Percentiles rank a stretch among this genome's conserved stretches.
These are phyloP conservation scores for Streblospio benedicti DNA, from an alignment of 1,140 invertebrate species.

Conservation along the genomic window DNA sequence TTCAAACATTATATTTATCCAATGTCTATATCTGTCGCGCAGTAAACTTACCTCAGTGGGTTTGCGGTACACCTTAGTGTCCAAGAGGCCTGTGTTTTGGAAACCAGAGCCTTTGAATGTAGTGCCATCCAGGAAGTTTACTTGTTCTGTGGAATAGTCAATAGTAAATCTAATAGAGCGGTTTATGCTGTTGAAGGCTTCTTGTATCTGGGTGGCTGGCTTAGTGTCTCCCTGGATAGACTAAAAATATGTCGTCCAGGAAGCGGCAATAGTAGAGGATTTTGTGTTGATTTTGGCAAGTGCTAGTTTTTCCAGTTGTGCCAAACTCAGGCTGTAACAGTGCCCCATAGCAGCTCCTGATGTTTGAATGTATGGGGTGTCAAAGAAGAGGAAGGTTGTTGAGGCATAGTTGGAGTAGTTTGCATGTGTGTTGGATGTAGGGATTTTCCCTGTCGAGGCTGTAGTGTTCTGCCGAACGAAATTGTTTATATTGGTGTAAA, in stretches of 20 bases:
- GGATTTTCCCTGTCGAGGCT: no score
- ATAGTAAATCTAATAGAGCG: no score
- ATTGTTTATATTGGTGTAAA: constrained; percentile 6
- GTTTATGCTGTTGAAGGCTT: neutral
- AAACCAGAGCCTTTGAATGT: no score
- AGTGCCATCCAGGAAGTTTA: no score
- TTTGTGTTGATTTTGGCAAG: neutral
- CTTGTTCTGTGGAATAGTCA: no score
- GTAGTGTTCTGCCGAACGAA: no score
- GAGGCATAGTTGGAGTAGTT: neutral
- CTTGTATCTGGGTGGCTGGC: neutral
- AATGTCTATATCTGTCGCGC: no score
- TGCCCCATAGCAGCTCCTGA: neutral
- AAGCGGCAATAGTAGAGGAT: neutral
- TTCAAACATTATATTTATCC: no score
- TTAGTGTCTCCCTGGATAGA: neutral
- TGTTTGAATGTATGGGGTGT: neutral
- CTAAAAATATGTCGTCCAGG: no score
- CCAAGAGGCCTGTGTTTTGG: no score
- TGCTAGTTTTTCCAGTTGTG: neutral
- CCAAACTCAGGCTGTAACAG: neutral
- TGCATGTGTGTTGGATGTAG: neutral
- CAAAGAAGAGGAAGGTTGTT: neutral
- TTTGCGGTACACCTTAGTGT: no score
- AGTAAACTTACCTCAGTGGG: no score